These are phyloP conservation scores for Miniopterus natalensis DNA, from an alignment of 2,113 vertebrate species.

Conservation along the genomic window DNA sequence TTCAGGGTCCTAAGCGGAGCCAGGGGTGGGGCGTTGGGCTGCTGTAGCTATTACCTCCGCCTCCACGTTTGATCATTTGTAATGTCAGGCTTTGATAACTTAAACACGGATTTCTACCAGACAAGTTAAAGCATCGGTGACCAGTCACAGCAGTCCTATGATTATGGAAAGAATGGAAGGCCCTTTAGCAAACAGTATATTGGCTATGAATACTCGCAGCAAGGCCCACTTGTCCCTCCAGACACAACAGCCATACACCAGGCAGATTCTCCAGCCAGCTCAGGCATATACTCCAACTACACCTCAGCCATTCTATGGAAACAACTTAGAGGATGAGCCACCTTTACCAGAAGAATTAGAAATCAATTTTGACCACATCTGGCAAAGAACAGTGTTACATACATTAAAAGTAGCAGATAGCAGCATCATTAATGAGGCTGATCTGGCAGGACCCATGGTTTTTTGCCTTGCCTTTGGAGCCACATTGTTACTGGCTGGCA, in stretches of 20 bases:
- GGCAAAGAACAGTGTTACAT: constrained; percentile 98
- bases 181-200: constrained; percentile 92
- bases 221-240: constrained; percentile 89
- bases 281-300: constrained; percentile 90
- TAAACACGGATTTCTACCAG: constrained; percentile 97
- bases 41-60: too few species aligned
- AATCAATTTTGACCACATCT: constrained; percentile 99
- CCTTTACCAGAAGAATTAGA: constrained; percentile 96
- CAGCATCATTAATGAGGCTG: constrained; percentile 99
- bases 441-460: constrained; percentile 97
- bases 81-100: constrained; percentile 96
- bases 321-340: constrained; percentile 96
- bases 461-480: constrained; percentile 97
- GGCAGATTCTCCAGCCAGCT: constrained; percentile 95
- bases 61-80: constrained; percentile 62
- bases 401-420: constrained; percentile 95
- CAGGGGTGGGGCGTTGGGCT: background rate
- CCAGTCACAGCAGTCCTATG: constrained; percentile 91
- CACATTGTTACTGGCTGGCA: constrained; percentile 95
- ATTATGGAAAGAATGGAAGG: constrained; percentile 88
- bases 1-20: background rate
- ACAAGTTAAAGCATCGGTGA: constrained; percentile 97
- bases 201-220: constrained; percentile 94
- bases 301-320: constrained; percentile 94
- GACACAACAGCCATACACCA: constrained; percentile 94